These are phyloP conservation scores for Anser brachyrhynchus DNA, from an alignment of 2,113 vertebrate genomes.

Conservation along the genomic window DNA sequence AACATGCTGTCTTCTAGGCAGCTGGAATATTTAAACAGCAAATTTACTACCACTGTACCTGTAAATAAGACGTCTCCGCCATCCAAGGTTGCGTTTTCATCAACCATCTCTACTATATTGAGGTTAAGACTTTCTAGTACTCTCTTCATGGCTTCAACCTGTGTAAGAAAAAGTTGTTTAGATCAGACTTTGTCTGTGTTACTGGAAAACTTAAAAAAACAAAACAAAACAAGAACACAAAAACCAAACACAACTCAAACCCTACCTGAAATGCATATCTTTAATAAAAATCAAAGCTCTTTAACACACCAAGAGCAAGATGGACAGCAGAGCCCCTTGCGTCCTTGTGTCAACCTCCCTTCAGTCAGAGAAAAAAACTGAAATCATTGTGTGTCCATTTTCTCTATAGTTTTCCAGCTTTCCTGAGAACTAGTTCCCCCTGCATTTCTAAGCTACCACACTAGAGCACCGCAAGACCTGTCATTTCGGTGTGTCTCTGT, in stretches of 20 bases:
- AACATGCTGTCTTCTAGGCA: not conserved
- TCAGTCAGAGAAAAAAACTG: not conserved
- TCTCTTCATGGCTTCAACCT: conserved; percentile 88
- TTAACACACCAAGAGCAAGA: not conserved
- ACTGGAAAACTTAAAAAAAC: not conserved
- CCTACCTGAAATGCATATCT: not conserved
- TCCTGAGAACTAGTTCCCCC: not conserved
- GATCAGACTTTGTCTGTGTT: not conserved
- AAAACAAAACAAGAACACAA: not conserved
- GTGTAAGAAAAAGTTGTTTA: conserved; percentile 59
- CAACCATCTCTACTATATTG: conserved; percentile 93
- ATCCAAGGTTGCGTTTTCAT: conserved; percentile 92
- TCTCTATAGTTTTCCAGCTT: not conserved
- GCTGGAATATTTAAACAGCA: not conserved
- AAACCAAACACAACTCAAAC: no score
- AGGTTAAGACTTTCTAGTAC: conserved; percentile 87
- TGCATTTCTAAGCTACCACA: not conserved
- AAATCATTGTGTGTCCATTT: not conserved
- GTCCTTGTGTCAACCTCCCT: not conserved
- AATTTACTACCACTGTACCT: conserved; percentile 75
- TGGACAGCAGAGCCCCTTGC: not conserved
- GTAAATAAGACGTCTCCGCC: conserved; percentile 98
- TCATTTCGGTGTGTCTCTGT: not conserved
- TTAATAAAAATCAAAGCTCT: not conserved
- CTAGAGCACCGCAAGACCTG: not conserved